Evolutionary conservation across 2,113 vertebrate genomes (phyloP), one percentile per base, ranked within the genome.

Genomic region (Gadus chalcogrammus): DNA sequence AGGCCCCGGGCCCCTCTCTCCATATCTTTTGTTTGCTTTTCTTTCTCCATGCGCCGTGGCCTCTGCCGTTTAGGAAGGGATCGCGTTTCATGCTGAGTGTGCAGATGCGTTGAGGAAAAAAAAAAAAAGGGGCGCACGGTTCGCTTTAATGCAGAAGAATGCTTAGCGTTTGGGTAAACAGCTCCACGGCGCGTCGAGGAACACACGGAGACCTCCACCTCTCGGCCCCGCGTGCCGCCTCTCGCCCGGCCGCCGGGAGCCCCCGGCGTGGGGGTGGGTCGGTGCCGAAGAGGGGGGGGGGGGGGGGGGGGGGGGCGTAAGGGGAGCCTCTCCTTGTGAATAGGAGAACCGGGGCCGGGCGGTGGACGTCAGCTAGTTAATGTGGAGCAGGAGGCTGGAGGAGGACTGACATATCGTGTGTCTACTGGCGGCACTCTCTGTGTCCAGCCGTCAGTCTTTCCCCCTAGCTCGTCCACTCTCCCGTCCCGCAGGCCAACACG

Each of bases 81-180:
- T 85, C 68, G 35, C 62, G 65, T 84, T 84, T 82, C 79, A 56
- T 76, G 82, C 82, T 83, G 79, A 87, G 77, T 82, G 71, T 71
- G 80, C 80, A 73, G 77, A 80, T 77, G 74, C 79, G 70, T 60
- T 16, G 2, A 67, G 62, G 48, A 79, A 79, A 68, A 78, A 35
- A 79, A 79, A 68, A 78, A 35, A 24, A 24, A 24, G 24, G 24
- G 24, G 72, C 70, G 56, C 67, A 71, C 22, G 64, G 69, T 81
- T 35, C 75, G 35, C 71, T 5, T 69, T 59, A 62, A 53, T 61
- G 63, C 66, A 60, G 68, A 81, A 65, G 56, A 81, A 67, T 70
- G 73, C 73, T 79, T 74, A 75, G 24, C 81, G 73, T 78, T 83
- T 77, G 70, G 63, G 27, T 80, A 79, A 84, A 78, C 67, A 75